Percentiles rank a stretch among this genome's conserved stretches.
phyloP scores from a whole-genome alignment of 2,797 vertebrate species.

The Channallabes apus region DNA sequence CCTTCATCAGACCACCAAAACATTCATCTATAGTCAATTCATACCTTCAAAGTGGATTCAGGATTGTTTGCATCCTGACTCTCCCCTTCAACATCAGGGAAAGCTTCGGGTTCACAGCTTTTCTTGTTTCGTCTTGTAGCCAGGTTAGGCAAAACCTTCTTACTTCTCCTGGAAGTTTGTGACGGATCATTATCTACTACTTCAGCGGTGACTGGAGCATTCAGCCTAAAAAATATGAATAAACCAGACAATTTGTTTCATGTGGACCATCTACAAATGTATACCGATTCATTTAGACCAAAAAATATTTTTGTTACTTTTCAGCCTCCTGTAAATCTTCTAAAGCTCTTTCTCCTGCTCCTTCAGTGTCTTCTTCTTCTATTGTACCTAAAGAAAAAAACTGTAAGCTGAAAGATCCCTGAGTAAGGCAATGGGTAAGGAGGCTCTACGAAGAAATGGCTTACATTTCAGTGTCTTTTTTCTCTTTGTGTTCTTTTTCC shows the following conservation, averaged over 20 bases:
- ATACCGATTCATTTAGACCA: background rate
- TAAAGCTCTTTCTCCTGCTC: background rate
- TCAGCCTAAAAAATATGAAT: background rate
- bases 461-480: slow-evolving; percentile 37
- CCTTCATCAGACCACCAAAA: background rate
- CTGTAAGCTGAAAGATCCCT: background rate
- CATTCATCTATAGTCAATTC: background rate
- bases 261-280: background rate
- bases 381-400: background rate
- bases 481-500: slow-evolving; percentile 25
- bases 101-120: background rate
- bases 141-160: slow-evolving; percentile 38
- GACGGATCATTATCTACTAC: background rate
- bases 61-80: slow-evolving; percentile 25
- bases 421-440: background rate
- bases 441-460: background rate
- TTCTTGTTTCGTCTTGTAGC: slow-evolving; percentile 29
- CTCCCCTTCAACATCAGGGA: slow-evolving; percentile 19
- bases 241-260: background rate
- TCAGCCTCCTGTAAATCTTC: slow-evolving; percentile 6
- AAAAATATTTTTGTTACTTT: slow-evolving; percentile 2
- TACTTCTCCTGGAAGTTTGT: slow-evolving; percentile 20
- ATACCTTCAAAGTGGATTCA: slow-evolving; percentile 13
- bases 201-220: background rate
- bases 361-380: background rate